phyloP scores from a whole-genome alignment of 2,113 vertebrate species.

The Anhinga anhinga region DNA sequence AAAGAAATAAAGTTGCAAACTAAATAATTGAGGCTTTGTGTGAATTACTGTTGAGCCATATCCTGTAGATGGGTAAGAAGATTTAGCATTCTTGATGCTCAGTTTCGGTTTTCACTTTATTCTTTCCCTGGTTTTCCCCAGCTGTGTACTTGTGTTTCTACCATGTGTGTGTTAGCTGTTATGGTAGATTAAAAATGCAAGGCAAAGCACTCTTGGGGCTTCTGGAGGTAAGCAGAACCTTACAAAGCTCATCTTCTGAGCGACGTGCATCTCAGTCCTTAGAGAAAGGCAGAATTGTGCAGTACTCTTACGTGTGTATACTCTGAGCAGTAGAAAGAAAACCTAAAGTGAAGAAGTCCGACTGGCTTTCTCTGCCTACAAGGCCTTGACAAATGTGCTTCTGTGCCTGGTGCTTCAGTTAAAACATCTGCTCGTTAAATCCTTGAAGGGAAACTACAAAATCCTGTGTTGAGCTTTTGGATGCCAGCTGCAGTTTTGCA shows the following conservation, averaged over 20 bases:
- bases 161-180: not conserved
- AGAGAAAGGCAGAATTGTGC: not conserved
- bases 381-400: not conserved
- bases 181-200: not conserved
- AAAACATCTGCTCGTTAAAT: not conserved
- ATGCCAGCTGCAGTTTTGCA: not conserved
- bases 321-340: not conserved
- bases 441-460: not conserved
- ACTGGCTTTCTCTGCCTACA: not conserved
- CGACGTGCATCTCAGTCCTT: not conserved
- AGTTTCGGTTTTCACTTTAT: not conserved
- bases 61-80: not conserved
- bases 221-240: not conserved
- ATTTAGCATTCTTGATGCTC: not conserved
- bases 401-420: not conserved
- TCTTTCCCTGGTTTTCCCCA: not conserved
- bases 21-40: constrained; percentile 34
- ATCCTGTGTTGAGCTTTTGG: not conserved
- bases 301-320: not conserved
- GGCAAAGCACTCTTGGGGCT: not conserved
- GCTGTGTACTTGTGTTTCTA: not conserved
- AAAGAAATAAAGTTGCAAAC: constrained; percentile 63
- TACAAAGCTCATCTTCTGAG: not conserved
- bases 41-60: constrained; percentile 19
- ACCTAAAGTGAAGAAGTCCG: not conserved